These are phyloP conservation scores for Pseudomugil tenellus DNA, from an alignment of 2,797 vertebrate genomes.

Conservation along the genomic window DNA sequence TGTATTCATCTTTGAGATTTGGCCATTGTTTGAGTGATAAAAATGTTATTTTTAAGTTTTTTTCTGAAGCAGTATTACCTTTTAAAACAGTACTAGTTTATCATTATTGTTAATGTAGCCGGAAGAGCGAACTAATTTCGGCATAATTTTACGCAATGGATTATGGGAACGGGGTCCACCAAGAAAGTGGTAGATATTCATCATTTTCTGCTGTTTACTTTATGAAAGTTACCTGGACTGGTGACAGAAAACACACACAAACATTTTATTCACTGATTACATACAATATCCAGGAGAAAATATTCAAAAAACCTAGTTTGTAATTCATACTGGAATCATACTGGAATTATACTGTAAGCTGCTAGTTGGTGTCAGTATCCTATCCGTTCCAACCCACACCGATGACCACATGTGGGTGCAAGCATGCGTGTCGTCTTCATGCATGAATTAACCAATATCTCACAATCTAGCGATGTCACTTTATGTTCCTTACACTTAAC, in stretches of 20 bases:
- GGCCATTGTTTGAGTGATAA: too few relatives aligned
- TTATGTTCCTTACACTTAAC: conserved; percentile 18
- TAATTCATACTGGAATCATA: neutral
- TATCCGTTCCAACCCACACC: conserved; percentile 1
- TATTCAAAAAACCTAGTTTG: neutral
- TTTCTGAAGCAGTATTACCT: too few relatives aligned
- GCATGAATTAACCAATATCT: conserved; percentile 39
- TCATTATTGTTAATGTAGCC: too few relatives aligned
- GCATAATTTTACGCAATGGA: too few relatives aligned
- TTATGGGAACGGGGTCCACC: too few relatives aligned
- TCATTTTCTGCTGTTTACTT: neutral
- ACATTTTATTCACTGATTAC: neutral
- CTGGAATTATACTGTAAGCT: too few relatives aligned
- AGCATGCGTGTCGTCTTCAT: conserved; percentile 28
- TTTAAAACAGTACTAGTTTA: too few relatives aligned
- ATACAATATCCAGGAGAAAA: neutral
- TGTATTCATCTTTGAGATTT: too few relatives aligned
- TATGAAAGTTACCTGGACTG: neutral
- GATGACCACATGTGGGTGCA: conserved; percentile 23
- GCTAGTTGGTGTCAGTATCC: neutral
- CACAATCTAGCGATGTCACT: conserved; percentile 27
- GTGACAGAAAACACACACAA: neutral
- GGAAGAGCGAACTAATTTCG: too few relatives aligned
- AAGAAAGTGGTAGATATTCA: too few relatives aligned
- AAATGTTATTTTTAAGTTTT: too few relatives aligned